Evolutionary conservation across 1,140 invertebrate genomes (phyloP).

Genomic region (Spodoptera frugiperda): DNA sequence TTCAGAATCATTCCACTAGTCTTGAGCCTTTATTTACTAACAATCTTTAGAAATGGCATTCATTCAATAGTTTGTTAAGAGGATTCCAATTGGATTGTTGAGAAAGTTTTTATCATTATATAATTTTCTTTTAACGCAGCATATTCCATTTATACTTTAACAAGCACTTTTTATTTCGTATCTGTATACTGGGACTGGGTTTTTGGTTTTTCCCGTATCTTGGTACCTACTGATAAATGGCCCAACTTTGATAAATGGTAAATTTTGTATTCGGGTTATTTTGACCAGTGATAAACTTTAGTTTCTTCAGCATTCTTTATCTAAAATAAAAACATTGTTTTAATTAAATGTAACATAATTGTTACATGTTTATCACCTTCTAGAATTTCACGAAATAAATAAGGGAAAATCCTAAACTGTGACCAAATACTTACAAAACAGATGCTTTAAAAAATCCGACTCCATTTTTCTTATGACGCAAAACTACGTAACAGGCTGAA

Average conservation of each 20-base stretch:
- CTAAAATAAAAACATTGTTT: constrained; percentile 3
- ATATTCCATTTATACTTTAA: neutral
- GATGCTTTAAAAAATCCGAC: too few species aligned
- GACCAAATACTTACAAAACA: too few species aligned
- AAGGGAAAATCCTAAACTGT: too few species aligned
- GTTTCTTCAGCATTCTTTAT: constrained; percentile 14
- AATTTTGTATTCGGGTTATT: neutral
- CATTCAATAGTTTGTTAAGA: constrained; percentile 4
- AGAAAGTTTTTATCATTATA: neutral
- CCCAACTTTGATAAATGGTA: neutral
- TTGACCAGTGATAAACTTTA: neutral
- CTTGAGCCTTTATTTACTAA: neutral
- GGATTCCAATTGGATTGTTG: neutral
- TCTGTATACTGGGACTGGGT: neutral
- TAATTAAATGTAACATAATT: neutral
- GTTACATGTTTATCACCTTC: neutral
- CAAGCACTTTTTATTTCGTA: neutral
- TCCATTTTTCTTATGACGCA: too few species aligned
- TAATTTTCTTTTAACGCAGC: too few species aligned
- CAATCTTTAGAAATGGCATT: constrained; percentile 10
- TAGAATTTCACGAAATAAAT: neutral
- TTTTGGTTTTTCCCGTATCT: neutral
- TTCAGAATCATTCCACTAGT: constrained; percentile 6
- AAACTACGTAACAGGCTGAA: neutral
- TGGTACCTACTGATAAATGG: neutral